Conservation (phyloP, 2,797 vertebrate species). For the Oceanodroma leucorhoa region DNA sequence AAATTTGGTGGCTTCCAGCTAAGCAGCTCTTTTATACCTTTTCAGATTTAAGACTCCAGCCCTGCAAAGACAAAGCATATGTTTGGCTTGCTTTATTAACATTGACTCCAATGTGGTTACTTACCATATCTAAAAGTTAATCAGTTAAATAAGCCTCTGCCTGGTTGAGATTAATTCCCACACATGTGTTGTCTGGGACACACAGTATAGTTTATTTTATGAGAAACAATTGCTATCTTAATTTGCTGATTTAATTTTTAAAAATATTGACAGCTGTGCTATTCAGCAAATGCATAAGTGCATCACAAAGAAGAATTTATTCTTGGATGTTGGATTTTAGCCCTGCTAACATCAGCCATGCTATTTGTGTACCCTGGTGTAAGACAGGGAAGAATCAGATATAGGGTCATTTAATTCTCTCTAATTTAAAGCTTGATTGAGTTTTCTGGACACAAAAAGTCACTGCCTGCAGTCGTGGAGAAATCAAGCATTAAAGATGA, state of each 20-base stretch:
- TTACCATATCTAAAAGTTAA: conserved; percentile 34
- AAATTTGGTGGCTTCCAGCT: conserved; percentile 8
- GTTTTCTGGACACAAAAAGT: neutral
- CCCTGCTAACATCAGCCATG: neutral
- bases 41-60: neutral
- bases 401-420: neutral
- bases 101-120: neutral
- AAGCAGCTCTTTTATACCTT: neutral
- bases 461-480: neutral
- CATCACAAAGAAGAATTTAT: neutral
- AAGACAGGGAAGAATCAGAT: neutral
- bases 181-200: neutral
- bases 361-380: neutral
- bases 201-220: conserved; percentile 14
- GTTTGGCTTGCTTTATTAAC: conserved; percentile 9
- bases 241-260: conserved; percentile 3
- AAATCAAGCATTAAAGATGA: neutral
- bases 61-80: neutral
- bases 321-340: neutral
- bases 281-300: neutral
- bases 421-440: neutral
- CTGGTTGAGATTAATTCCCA: conserved; percentile 23
- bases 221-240: conserved; percentile 14
- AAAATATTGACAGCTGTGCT: conserved; percentile 16
- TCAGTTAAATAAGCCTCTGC: conserved; percentile 24